phyloP scores from a whole-genome alignment of 30 jellyfish, hydroid and myxozoan genomes.

The Aurelia aurita region DNA sequence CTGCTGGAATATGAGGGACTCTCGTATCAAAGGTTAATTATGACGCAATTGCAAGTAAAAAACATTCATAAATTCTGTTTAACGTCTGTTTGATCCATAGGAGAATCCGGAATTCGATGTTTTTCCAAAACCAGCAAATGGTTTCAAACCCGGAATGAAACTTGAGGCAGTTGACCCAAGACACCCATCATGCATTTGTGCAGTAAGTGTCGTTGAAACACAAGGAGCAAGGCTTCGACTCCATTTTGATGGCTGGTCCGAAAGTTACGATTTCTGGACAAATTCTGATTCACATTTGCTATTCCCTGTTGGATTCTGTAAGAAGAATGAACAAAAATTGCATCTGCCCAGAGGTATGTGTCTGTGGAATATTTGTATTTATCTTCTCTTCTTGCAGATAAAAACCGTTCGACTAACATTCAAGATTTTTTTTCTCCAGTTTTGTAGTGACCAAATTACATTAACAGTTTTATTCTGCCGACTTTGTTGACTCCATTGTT shows the following conservation, averaged over 20 bases:
- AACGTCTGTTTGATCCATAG: too few relatives aligned
- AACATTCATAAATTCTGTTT: too few relatives aligned
- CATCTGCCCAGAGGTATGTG: constrained; percentile 89
- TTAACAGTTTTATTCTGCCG: too few relatives aligned
- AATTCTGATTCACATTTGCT: constrained; percentile 92
- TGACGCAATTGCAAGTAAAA: too few relatives aligned
- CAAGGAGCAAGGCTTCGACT: constrained; percentile 95
- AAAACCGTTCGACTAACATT: too few relatives aligned
- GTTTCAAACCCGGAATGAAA: constrained; percentile 91
- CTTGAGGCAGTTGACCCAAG: constrained; percentile 97
- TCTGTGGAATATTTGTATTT: too few relatives aligned
- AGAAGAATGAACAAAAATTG: constrained; percentile 66
- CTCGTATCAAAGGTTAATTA: too few relatives aligned
- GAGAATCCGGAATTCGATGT: constrained; percentile 83
- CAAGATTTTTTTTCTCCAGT: too few relatives aligned
- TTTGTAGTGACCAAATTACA: too few relatives aligned
- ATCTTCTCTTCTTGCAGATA: too few relatives aligned
- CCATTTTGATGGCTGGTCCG: constrained; percentile 99
- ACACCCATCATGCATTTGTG: constrained; percentile 97
- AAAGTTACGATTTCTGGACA: constrained; percentile 98
- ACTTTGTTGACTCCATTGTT: too few relatives aligned
- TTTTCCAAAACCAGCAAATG: constrained; percentile 73
- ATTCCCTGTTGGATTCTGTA: constrained; percentile 93
- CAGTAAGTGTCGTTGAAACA: constrained; percentile 92
- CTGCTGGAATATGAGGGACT: too few relatives aligned